These are phyloP conservation scores for Trissonchulus latispiculum DNA, from an alignment of 2,888 invertebrate species.

Conservation along the genomic window DNA sequence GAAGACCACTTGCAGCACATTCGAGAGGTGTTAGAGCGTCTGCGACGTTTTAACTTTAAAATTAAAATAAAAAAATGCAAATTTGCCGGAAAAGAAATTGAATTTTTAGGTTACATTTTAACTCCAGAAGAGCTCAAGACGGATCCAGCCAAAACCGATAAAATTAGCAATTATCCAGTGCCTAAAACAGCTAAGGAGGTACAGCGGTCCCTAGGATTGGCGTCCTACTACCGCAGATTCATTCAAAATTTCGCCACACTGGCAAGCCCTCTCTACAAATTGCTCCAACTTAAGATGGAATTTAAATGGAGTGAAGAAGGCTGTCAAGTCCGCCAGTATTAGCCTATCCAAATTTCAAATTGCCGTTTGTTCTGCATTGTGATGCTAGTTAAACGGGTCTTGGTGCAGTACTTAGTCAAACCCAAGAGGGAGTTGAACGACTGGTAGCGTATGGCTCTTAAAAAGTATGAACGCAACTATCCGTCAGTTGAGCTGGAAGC, in stretches of 20 bases:
- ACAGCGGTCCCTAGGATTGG: background rate
- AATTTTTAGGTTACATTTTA: constrained; percentile 2
- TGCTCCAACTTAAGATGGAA: too few species aligned
- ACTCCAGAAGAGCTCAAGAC: background rate
- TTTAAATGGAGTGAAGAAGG: background rate
- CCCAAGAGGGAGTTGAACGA: background rate
- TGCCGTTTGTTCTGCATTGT: background rate
- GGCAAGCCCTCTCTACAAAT: background rate
- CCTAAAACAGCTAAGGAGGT: background rate
- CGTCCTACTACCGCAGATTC: background rate
- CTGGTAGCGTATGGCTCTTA: background rate
- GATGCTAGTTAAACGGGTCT: constrained; percentile 1
- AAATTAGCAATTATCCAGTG: background rate
- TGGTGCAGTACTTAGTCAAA: background rate
- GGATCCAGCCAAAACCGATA: background rate
- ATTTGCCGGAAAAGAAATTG: background rate
- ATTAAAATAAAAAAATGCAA: constrained; percentile 2
- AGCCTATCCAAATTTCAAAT: background rate
- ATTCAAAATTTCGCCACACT: background rate
- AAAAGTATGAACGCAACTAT: background rate
- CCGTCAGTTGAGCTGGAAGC: background rate
- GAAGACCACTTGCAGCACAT: constrained; percentile 6
- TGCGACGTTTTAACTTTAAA: background rate
- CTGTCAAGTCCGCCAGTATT: background rate
- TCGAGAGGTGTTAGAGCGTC: background rate